These are phyloP conservation scores for Sipha maydis DNA, from an alignment of 2,888 invertebrate species.

Conservation along the genomic window DNA sequence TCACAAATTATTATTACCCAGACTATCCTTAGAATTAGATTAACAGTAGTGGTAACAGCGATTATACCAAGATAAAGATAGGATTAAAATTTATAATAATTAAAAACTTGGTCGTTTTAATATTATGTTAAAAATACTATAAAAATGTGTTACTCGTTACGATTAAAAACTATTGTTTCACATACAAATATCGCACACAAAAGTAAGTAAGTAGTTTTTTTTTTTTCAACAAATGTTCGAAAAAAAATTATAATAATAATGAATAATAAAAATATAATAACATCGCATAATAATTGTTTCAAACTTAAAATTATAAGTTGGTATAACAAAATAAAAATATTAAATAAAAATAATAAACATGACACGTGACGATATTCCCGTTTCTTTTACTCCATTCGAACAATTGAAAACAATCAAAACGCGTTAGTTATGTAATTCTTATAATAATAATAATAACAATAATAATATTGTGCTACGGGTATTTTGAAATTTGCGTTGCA, in stretches of 20 bases:
- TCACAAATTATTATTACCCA: background rate
- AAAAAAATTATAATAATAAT: background rate
- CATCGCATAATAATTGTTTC: conserved; percentile 44
- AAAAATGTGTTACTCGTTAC: background rate
- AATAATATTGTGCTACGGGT: background rate
- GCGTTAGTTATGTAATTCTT: background rate
- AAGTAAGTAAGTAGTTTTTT: background rate
- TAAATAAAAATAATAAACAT: background rate
- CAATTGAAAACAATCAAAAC: background rate
- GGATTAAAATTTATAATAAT: conserved; percentile 2
- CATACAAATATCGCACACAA: background rate
- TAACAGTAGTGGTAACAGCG: conserved; percentile 49
- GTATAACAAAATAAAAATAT: conserved; percentile 50
- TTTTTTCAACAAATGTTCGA: background rate
- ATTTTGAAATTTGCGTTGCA: no score
- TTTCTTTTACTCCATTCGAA: background rate
- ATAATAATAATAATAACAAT: background rate
- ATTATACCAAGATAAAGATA: conserved; percentile 19
- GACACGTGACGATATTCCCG: background rate
- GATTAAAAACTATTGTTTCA: background rate
- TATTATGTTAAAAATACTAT: conserved; percentile 24
- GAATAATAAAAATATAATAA: conserved; percentile 44
- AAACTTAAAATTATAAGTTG: conserved; percentile 43
- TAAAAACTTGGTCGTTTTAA: conserved; percentile 11
- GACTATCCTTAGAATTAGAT: conserved; percentile 42